Percentiles rank a stretch among this genome's conserved stretches.
phyloP scores from a whole-genome alignment of 2,113 vertebrate species.

The Chlamydotis undulata region DNA sequence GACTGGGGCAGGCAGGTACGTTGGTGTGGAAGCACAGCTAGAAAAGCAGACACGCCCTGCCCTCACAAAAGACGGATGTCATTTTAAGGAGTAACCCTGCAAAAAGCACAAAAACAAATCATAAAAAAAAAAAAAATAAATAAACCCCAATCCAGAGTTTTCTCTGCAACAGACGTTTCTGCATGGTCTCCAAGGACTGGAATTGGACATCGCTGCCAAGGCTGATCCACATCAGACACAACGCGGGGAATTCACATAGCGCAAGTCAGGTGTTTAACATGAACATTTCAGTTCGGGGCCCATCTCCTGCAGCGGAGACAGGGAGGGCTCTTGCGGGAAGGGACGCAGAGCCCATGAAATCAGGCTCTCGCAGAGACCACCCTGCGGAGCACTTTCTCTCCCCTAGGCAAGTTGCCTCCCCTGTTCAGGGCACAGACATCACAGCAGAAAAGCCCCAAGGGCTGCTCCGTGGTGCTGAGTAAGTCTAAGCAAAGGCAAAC shows the following conservation, averaged over 20 bases:
- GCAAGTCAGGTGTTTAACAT: neutral
- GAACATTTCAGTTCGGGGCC: neutral
- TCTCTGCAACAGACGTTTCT: slow-evolving; percentile 19
- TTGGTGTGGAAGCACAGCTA: slow-evolving; percentile 50
- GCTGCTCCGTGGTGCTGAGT: neutral
- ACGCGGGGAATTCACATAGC: neutral
- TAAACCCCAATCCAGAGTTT: neutral
- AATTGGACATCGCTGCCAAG: neutral
- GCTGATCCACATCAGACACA: neutral
- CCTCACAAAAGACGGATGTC: neutral
- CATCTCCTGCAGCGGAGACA: neutral
- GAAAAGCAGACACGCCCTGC: slow-evolving; percentile 32
- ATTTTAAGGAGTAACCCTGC: slow-evolving; percentile 24
- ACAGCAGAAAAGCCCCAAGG: neutral
- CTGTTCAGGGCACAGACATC: neutral
- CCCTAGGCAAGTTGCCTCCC: neutral
- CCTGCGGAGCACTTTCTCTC: neutral
- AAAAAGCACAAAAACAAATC: slow-evolving; percentile 16
- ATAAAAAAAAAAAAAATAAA: neutral
- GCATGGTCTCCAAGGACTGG: neutral
- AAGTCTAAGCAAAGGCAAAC: neutral
- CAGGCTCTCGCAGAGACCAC: neutral
- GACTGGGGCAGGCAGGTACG: slow-evolving; percentile 4
- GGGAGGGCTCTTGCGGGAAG: neutral
- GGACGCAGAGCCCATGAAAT: neutral